phyloP scores from a whole-genome alignment of 2,797 vertebrate genomes.

The Aulostomus chinensis region DNA sequence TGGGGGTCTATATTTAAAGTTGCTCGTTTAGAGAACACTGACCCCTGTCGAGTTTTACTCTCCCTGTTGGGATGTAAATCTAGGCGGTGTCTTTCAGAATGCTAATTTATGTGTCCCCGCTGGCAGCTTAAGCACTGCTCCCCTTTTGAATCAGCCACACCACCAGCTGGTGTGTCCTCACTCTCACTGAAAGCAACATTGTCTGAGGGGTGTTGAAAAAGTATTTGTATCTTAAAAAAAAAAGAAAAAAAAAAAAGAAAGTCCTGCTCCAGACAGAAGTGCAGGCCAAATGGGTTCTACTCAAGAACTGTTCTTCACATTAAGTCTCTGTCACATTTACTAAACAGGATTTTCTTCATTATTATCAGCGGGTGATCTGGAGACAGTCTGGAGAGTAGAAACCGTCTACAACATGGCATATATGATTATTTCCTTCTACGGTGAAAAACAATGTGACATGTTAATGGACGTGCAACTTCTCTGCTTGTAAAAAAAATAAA shows the following conservation, averaged over 20 bases:
- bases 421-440: too few species aligned
- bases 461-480: conserved; percentile 1
- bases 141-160: conserved; percentile 63
- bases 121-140: conserved; percentile 67
- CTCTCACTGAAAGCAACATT: conserved; percentile 62
- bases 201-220: conserved; percentile 51
- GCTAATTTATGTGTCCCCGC: conserved; percentile 75
- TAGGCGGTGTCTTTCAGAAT: conserved; percentile 64
- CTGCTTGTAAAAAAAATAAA: too few species aligned
- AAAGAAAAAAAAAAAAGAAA: too few species aligned
- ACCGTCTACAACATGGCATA: too few species aligned
- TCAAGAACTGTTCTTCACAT: conserved; percentile 38
- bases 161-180: conserved; percentile 69
- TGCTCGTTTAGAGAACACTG: conserved; percentile 65
- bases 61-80: conserved; percentile 67
- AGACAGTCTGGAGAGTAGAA: too few species aligned
- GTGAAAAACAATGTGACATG: too few species aligned
- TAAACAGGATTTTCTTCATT: too few species aligned
- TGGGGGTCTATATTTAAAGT: conserved; percentile 51
- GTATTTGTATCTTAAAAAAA: conserved; percentile 46
- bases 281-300: conserved; percentile 26
- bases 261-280: conserved; percentile 56
- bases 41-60: conserved; percentile 62
- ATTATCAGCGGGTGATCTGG: too few species aligned
- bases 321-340: too few species aligned